These are phyloP conservation scores for Notolabrus celidotus DNA, from an alignment of 2,797 vertebrate genomes.

Conservation along the genomic window DNA sequence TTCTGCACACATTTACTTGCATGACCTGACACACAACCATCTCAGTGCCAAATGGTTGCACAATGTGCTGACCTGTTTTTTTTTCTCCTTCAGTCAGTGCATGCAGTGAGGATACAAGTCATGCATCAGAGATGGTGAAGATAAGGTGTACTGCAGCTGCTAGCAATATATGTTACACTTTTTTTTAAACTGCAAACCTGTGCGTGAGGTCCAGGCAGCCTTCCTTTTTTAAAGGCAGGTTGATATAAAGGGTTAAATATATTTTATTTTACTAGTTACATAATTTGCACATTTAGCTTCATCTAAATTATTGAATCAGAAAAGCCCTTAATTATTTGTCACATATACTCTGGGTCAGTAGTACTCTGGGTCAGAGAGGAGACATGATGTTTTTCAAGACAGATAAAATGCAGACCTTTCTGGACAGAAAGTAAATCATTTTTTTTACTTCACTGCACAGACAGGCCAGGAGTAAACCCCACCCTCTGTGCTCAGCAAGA, in stretches of 20 bases:
- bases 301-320: no score
- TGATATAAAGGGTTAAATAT: no score
- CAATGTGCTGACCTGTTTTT: conserved; percentile 77
- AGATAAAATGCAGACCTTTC: conserved; percentile 13
- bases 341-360: background rate
- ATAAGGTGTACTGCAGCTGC: conserved; percentile 57
- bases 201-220: conserved; percentile 7
- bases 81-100: conserved; percentile 59
- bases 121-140: conserved; percentile 62
- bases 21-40: conserved; percentile 41
- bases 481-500: conserved; percentile 80
- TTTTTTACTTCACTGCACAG: conserved; percentile 57
- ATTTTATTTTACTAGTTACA: background rate
- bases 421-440: conserved; percentile 57
- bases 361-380: background rate
- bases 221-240: background rate
- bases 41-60: conserved; percentile 70
- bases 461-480: conserved; percentile 81
- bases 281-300: background rate
- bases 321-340: no score
- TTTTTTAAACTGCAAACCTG: conserved; percentile 39
- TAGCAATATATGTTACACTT: conserved; percentile 45
- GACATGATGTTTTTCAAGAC: background rate
- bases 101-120: conserved; percentile 60
- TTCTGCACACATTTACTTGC: conserved; percentile 39